Evolutionary conservation across 2,113 vertebrate species (phyloP).

Genomic region (Taxidea taxus): DNA sequence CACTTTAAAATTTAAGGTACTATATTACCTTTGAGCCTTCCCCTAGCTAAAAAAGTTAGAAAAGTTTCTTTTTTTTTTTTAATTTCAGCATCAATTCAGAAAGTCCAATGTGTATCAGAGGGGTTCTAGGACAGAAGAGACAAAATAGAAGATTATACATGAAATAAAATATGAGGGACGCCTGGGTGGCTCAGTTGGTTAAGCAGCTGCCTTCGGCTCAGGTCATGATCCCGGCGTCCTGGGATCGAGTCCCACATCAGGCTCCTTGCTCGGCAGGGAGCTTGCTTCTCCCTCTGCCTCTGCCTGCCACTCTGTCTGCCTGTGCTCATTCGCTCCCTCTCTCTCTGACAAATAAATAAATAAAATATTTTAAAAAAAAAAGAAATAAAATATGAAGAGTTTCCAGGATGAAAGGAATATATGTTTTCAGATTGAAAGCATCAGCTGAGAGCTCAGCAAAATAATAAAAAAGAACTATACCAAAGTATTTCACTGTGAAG

Average conservation of each 20-base stretch:
- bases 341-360: too few species aligned
- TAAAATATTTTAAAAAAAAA: too few species aligned
- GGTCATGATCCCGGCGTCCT: too few species aligned
- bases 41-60: neutral
- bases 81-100: neutral
- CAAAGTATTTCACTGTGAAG: neutral
- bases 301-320: too few species aligned
- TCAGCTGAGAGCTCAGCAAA: neutral
- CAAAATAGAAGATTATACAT: neutral
- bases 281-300: too few species aligned
- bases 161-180: neutral
- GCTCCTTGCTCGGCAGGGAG: too few species aligned
- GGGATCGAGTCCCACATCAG: too few species aligned
- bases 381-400: neutral
- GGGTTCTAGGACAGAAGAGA: neutral
- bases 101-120: neutral
- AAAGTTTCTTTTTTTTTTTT: neutral
- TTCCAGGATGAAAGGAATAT: neutral
- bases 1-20: neutral
- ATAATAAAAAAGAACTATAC: neutral
- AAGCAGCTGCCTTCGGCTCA: too few species aligned
- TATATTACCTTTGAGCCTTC: neutral
- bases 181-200: too few species aligned
- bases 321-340: too few species aligned
- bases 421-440: neutral